Evolutionary conservation across 2,113 vertebrate species (phyloP), one percentile per base, ranked within the genome.

Genomic region (Willisornis vidua): DNA sequence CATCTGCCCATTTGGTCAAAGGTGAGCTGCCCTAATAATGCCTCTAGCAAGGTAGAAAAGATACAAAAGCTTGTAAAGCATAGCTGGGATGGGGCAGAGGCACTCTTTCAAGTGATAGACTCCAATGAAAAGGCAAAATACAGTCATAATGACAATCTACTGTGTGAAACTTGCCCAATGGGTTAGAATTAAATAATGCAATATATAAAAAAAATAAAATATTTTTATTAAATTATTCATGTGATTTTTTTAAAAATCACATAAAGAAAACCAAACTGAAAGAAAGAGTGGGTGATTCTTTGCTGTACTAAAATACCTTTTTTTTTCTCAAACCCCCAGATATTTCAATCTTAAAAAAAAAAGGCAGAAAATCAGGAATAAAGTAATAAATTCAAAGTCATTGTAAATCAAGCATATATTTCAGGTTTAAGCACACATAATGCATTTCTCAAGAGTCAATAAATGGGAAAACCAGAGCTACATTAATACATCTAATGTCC

Each of bases 1-100:
- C 49, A 19, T 96, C 94, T 95, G 93, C 88, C 96, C 84, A 79
- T 73, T 74, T 97, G 96, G 97, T 97, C 97, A 97, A 96, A 97
- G 97, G 94, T 96, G 95, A 97, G 72, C 87, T 92, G 90, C 77
- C 95, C 94, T 94, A 93, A 92, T 95, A 96, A 93, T 94, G 97
- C 96, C 96, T 97, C 96, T 73, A 97, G 97, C 95, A 96, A 97
- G 96, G 96, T 96, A 82, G 83, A 82, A 92, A 96, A 97, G 91
- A 97, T 87, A 77, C 95, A 97, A 94, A 85, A 91, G 33, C 61
- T 87, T 85, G 31, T 29, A 92, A 88, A 31, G 48, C 67, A 91
- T 83, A 86, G 68, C 57, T 59, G 68, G 62, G 22, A 45, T 70
- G 79, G 49, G 71, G 59, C 85, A 95, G 54, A 49, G 45, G 81